phyloP scores from a whole-genome alignment of 2,113 vertebrate genomes.

The Melanostigma gelatinosum region DNA sequence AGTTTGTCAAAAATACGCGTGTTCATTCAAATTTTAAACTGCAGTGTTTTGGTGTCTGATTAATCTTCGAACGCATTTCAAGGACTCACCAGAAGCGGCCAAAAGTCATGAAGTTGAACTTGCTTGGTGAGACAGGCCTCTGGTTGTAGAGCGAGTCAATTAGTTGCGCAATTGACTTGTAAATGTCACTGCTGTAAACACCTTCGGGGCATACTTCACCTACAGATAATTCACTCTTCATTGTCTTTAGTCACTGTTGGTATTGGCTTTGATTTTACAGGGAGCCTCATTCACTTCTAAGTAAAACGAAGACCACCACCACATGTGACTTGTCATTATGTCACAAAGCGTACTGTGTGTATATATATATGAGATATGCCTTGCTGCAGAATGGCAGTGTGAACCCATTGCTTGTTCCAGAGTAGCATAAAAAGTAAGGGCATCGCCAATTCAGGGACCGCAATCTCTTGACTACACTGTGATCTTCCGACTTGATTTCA shows the following conservation, averaged over 20 bases:
- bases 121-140: too few relatives aligned
- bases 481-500: constrained; percentile 13
- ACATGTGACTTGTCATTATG: neutral
- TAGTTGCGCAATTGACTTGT: too few relatives aligned
- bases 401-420: neutral
- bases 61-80: too few relatives aligned
- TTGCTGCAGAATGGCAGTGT: neutral
- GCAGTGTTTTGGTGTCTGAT: too few relatives aligned
- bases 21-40: too few relatives aligned
- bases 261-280: neutral
- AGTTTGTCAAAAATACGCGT: too few relatives aligned
- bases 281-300: neutral
- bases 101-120: too few relatives aligned
- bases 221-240: neutral
- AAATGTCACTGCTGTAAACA: neutral
- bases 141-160: too few relatives aligned
- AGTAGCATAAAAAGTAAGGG: neutral
- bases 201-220: neutral
- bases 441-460: neutral
- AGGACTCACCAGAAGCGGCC: too few relatives aligned
- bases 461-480: constrained; percentile 13
- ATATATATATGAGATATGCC: too few relatives aligned
- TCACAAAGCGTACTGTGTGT: neutral
- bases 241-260: neutral
- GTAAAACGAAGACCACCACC: neutral